Evolutionary conservation across 2,113 vertebrate genomes (phyloP), one percentile per base, ranked within the genome.

Genomic region (Aphyosemion australe): DNA sequence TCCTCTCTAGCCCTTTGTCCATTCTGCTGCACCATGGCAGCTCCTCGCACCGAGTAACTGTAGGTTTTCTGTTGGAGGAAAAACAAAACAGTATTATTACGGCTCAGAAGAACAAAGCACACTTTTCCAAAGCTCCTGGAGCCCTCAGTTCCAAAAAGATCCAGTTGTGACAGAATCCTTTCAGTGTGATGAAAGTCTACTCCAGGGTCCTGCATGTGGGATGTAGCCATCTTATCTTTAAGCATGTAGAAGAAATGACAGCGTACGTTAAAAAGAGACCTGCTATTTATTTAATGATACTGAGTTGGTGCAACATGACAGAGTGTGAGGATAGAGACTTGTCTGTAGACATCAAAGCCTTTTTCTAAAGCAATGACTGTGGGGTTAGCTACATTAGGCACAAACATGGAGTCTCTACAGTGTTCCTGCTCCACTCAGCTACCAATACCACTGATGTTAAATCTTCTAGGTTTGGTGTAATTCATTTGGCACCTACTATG

Each of bases 31-130:
- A 78, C 65, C 3, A 93, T 85, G 1, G 94, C 88, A 5, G 79
- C 52, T 21, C 94, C 95, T 69, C 96, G 90, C 52, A 97, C 6
- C 0, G 95, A 95, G 64, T 95, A 95, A 64, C 95, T 98, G 90
- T 95, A 96, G 87, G 85, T 93, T 83, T 95, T 98, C 94, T 98
- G 92, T 47, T 41, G 67, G 39, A 71, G 80, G 60, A 66, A 54
- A 34, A 43, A 76, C 18, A 37, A 37, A 8, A 66, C 0, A 31
- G 7, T 39, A 49, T 4, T 1, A 57, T 31, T 10, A 50, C 1
- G n/a, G 19, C 19, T 63, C 13, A 53, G 12, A 26, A 47, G 32
- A 8, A n/a, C n/a, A 41, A 57, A 21, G 8, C 1, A 20, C 32
- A 31, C 6, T 32, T 0, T 0, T 26, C n/a, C 1, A 5, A 42